Base-by-base conservation (phyloP, 1,140 invertebrate species). In the Pseudobourletiella spinata region DNA sequence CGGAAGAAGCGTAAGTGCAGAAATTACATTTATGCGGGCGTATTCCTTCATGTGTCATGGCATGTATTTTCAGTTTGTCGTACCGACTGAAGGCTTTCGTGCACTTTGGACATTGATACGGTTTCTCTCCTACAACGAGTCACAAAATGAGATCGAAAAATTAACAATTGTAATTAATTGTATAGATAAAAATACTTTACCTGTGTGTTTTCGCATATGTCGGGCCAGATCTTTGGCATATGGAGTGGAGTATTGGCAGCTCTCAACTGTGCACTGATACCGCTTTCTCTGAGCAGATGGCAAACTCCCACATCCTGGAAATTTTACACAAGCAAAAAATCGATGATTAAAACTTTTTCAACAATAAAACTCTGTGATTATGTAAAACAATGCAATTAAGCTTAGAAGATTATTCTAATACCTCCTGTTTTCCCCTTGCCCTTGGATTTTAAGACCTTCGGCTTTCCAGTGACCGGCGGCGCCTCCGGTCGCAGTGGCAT, bases 21-120 rank as follows among this genome's bases (percentile, higher is more conserved):
- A 58, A 4, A 3, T 63, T 51, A 68, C 85, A 87, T 42, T 76
- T 72, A 67, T 82, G 81, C n/a, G 83, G 82, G 39, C 80, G 78
- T 1, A 80, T 78, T 60, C 83, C 83, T 71, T 84, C 80, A 63
- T 86, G 83, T 35, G 83, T 79, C 70, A 80, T 84, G 11, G 20
- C 59, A 69, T 88, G 86, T 26, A 80, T 78, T 32, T 80, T 79
- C 1, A 87, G 76, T n/a, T 85, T 78, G 57, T 79, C 76, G 70
- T 80, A 78, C 1, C 84, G 73, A 72, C 86, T 89, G 71, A 89
- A 91, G 15, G 82, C 80, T 63, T 86, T 83, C 1, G 79, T 79
- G 72, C 88, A 91, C 43, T 82, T 71, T n/a, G 82, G 80, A 71
- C 88, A 90, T 39, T 79, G 78, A 70, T 82, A 87, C 0, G 84